phyloP scores from a whole-genome alignment of 1,140 invertebrate genomes.

The Lineus longissimus region DNA sequence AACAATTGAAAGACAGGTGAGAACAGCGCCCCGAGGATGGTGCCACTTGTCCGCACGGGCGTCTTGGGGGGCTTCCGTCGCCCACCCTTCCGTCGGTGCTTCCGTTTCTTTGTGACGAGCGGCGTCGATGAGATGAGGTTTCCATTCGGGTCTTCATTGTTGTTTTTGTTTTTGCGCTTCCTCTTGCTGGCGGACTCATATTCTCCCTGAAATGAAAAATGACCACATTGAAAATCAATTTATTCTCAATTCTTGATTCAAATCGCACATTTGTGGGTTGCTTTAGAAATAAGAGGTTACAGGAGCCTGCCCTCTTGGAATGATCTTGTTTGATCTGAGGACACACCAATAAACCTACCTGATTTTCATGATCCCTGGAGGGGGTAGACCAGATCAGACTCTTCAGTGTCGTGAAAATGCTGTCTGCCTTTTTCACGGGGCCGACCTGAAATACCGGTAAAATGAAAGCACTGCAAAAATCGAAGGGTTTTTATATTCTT shows the following conservation, averaged over 20 bases:
- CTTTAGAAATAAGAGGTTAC: no score
- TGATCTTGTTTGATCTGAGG: background rate
- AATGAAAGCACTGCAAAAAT: no score
- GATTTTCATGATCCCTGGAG: background rate
- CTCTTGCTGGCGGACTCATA: background rate
- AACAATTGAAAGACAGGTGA: slow-evolving; percentile 18
- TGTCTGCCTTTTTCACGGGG: background rate
- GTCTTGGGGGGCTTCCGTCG: background rate
- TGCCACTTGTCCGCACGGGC: background rate
- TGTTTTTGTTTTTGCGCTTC: background rate
- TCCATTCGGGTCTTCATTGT: background rate
- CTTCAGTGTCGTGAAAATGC: background rate
- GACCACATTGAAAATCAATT: background rate
- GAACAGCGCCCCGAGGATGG: slow-evolving; percentile 16
- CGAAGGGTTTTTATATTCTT: no score
- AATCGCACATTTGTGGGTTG: no score
- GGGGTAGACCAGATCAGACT: background rate
- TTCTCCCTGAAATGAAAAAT: background rate
- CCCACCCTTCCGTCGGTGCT: background rate
- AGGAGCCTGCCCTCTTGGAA: no score
- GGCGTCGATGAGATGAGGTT: background rate
- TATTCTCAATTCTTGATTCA: no score
- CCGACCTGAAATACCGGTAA: slow-evolving; percentile 1
- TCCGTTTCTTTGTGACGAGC: background rate
- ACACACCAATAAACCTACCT: background rate